A percentile compares a stretch with the other conserved stretches of the same genome.
Conservation (phyloP, 2,797 vertebrate genomes). For the Botia kubotai region DNA sequence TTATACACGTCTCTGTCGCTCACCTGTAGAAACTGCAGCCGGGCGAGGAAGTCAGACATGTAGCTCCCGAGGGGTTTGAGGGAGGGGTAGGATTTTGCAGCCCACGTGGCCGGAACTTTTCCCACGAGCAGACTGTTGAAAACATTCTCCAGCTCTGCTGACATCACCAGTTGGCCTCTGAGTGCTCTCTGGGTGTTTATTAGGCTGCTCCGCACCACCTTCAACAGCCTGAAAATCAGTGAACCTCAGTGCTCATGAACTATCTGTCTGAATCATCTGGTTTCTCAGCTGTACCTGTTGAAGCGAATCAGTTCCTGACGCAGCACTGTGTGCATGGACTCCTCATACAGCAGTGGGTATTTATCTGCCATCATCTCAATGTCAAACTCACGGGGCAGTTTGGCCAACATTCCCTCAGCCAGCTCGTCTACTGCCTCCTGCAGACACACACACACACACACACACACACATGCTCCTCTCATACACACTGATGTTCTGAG, state of each 20-base stretch:
- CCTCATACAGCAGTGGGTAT: conserved; percentile 89
- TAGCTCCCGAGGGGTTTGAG: conserved; percentile 92
- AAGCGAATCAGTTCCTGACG: conserved; percentile 92
- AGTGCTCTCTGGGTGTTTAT: conserved; percentile 85
- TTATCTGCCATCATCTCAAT: conserved; percentile 78
- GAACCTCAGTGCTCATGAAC: neutral
- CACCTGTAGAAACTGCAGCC: conserved; percentile 90
- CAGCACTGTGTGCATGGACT: conserved; percentile 95
- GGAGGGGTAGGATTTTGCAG: conserved; percentile 90
- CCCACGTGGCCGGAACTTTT: conserved; percentile 88
- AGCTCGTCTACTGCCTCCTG: conserved; percentile 90
- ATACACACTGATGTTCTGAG: neutral
- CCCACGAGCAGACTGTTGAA: conserved; percentile 88
- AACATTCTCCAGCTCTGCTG: conserved; percentile 89
- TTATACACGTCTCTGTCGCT: conserved; percentile 27
- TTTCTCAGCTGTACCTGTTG: conserved; percentile 81
- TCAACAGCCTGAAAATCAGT: conserved; percentile 79
- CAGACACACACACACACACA: conserved; percentile 46
- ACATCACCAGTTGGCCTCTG: conserved; percentile 94
- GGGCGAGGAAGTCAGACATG: conserved; percentile 84
- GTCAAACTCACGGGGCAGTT: conserved; percentile 86
- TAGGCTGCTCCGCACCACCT: conserved; percentile 85
- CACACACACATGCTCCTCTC: neutral
- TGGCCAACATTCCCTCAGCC: conserved; percentile 87
- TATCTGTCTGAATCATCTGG: neutral